Evolutionary conservation across 2,797 vertebrate genomes (phyloP).

Genomic region (Phalanger gymnotis): DNA sequence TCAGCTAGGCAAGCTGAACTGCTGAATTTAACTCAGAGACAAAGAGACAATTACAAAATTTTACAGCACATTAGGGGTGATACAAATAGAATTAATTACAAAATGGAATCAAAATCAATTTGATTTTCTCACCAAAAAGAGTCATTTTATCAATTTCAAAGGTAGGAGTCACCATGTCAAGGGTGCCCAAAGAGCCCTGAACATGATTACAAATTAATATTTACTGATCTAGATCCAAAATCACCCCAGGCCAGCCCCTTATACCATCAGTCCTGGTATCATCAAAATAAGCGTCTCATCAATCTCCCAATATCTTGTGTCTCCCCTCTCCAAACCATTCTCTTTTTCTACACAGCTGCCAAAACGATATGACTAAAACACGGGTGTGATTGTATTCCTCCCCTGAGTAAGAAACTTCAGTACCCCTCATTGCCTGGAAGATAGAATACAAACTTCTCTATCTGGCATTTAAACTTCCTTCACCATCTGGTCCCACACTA

Average conservation of each 20-base stretch:
- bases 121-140: background rate
- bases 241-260: background rate
- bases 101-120: background rate
- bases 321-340: background rate
- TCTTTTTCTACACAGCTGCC: background rate
- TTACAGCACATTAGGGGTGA: background rate
- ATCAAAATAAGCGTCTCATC: background rate
- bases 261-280: background rate
- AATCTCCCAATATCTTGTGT: background rate
- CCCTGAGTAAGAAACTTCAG: background rate
- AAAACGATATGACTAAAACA: background rate
- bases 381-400: background rate
- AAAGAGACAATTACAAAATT: background rate
- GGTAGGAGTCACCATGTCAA: background rate
- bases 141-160: background rate
- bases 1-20: background rate
- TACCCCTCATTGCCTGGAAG: too few relatives aligned
- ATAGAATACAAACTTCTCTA: too few relatives aligned
- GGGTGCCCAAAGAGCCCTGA: background rate
- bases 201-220: background rate
- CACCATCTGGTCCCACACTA: too few relatives aligned
- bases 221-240: background rate
- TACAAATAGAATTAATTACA: background rate
- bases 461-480: too few relatives aligned
- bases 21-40: background rate